phyloP scores from a whole-genome alignment of 2,797 vertebrate genomes.

The Cossypha dichroa region DNA sequence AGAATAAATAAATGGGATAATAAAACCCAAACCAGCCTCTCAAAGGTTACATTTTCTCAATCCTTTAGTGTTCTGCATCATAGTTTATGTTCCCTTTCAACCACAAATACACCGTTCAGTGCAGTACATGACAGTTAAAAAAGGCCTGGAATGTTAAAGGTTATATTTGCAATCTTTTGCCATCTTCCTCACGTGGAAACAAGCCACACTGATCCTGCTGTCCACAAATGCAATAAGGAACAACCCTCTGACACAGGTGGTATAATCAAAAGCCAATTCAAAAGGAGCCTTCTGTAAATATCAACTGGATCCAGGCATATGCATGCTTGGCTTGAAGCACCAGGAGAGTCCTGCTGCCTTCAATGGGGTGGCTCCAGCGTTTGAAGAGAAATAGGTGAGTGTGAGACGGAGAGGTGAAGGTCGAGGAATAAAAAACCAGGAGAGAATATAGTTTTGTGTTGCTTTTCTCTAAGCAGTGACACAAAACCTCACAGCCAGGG shows the following conservation, averaged over 20 bases:
- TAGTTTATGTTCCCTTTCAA: not conserved
- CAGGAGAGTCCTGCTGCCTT: not conserved
- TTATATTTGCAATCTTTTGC: slow-evolving; percentile 39
- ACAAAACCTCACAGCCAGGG: slow-evolving; percentile 7
- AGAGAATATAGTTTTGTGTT: not conserved
- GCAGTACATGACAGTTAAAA: not conserved
- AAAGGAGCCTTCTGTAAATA: slow-evolving; percentile 48
- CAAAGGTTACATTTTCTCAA: slow-evolving; percentile 4
- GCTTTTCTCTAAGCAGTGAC: not conserved
- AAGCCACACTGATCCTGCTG: not conserved
- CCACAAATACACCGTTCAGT: not conserved
- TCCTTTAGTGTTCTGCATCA: not conserved
- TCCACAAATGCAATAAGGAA: slow-evolving; percentile 1
- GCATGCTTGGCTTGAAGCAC: not conserved
- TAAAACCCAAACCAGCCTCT: not conserved
- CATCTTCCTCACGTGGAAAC: not conserved
- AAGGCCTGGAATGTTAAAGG: slow-evolving; percentile 32
- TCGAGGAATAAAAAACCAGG: not conserved
- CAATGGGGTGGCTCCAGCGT: not conserved
- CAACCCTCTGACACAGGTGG: not conserved
- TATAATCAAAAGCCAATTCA: slow-evolving; percentile 54
- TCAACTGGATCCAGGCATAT: slow-evolving; percentile 31
- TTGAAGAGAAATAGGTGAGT: not conserved
- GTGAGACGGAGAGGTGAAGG: not conserved
- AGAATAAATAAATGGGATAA: slow-evolving; percentile 33